These are phyloP conservation scores for Rhinella marina DNA, from an alignment of 2,797 vertebrate genomes.

Conservation along the genomic window DNA sequence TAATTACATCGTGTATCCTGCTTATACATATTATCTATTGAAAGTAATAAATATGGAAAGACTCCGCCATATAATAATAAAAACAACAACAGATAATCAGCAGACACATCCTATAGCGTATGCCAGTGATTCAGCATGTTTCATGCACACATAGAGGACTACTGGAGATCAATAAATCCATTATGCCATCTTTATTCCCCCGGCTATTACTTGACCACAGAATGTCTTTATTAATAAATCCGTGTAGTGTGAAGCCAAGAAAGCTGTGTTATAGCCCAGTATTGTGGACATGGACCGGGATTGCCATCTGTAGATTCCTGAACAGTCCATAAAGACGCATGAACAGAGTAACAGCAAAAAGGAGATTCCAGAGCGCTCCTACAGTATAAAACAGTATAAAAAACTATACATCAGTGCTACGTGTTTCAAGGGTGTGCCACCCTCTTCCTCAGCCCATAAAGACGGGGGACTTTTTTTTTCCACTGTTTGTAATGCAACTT, in stretches of 20 bases:
- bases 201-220: background rate
- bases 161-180: background rate
- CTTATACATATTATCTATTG: background rate
- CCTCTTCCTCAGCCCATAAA: too few species aligned
- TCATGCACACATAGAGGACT: background rate
- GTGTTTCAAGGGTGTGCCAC: too few species aligned
- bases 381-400: too few species aligned
- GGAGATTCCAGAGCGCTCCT: too few species aligned
- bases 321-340: too few species aligned
- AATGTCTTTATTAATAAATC: constrained; percentile 1
- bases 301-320: too few species aligned
- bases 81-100: background rate
- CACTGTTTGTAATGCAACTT: too few species aligned
- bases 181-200: background rate
- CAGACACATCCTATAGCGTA: background rate
- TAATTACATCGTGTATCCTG: background rate
- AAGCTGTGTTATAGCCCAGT: background rate
- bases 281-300: too few species aligned
- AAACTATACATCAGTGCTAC: too few species aligned
- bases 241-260: background rate
- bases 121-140: background rate
- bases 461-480: too few species aligned
- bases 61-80: background rate
- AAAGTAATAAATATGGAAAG: background rate
- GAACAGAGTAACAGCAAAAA: too few species aligned